Evolutionary conservation across 2,797 vertebrate species (phyloP), one percentile per base, ranked within the genome.

Genomic region (Lepidocolaptes lacrymiger): DNA sequence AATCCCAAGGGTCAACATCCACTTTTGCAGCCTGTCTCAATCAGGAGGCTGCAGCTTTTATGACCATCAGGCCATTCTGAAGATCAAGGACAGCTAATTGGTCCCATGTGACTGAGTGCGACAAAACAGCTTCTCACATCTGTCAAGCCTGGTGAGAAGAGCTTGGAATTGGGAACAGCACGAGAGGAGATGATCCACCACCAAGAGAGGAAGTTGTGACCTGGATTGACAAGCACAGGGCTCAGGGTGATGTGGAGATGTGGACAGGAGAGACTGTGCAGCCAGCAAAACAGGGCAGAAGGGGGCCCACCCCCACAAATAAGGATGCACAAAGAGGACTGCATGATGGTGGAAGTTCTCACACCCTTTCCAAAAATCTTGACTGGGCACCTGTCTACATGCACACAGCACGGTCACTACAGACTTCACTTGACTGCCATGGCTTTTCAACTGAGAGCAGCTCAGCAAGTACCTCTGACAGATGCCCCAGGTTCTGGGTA

Each of bases 161-260:
- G 24, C 30, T 84, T 64, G 77, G 21, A 64, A 32, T 30, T 39
- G 74, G 27, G 23, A 74, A 49, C 28, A 66, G 37, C n/a, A 67
- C 56, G 11, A 12, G 21, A 76, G 22, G 63, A 2, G 3, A n/a
- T 36, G 21, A 63, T 34, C 39, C 6, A n/a, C 27, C 27, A 26
- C 14, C 59, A 64, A 32, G 55, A 51, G 15, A 67, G 10, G 21
- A 78, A 55, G 19, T 3, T 58, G 49, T 73, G 36, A 37, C 51
- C 10, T 54, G 22, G 39, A 67, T 5, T 55, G 27, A 44, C 2
- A 11, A 51, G 23, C 9, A 68, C 41, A 68, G 13, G 22, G 16
- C 3, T 6, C 8, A 34, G 16, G 13, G 20, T 58, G 44, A 83
- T 0, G 0, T 3, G 4, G 23, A 44, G 43, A 83, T 0, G 0